Base-by-base conservation (phyloP, 2,888 invertebrate species). In the Ornithoptera priamus region DNA sequence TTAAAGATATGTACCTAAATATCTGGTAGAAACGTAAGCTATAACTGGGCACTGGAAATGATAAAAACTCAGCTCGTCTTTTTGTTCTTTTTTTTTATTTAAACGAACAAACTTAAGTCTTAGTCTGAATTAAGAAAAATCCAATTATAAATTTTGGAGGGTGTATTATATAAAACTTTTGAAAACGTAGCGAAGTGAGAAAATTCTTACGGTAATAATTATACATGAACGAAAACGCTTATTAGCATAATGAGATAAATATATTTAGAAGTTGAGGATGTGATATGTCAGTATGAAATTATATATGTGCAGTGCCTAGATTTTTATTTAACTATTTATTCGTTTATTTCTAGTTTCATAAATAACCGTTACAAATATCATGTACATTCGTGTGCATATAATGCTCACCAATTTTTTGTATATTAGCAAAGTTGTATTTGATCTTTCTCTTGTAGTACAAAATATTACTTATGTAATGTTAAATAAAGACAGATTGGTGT, bases 401-500 rank as follows among this genome's bases (percentile, higher is more conserved):
- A 70, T 66, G 61, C 67, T 30, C 60, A 50, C 66, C 50, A 42
- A 66, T 59, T 78, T 86, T 89, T 88, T 90, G 89, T 91, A 90
- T 79, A 90, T 89, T 88, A 77, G 77, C 72, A 78, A 80, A 82
- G 79, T 77, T 76, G 56, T 73, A 71, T 75, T 75, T 75, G 80
- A 85, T 83, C 83, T 87, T 89, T 89, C 86, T 91, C 90, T 88
- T 85, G 89, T 92, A 90, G 92, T 90, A 91, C 88, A 90, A 90
- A 89, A 77, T 82, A 86, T 87, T 88, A 89, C 85, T 87, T 87
- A 86, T 81, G 78, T 85, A 86, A 88, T 85, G 78, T 84, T 87
- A 83, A 92, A 92, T 92, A 92, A 92, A 92, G 92, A 92, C 92
- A 90, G 85, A 85, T 92, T 85, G 90, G 90, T 92, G 92, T 92